Evolutionary conservation across 2,888 invertebrate species (phyloP).

Genomic region (Drosophila borealis): DNA sequence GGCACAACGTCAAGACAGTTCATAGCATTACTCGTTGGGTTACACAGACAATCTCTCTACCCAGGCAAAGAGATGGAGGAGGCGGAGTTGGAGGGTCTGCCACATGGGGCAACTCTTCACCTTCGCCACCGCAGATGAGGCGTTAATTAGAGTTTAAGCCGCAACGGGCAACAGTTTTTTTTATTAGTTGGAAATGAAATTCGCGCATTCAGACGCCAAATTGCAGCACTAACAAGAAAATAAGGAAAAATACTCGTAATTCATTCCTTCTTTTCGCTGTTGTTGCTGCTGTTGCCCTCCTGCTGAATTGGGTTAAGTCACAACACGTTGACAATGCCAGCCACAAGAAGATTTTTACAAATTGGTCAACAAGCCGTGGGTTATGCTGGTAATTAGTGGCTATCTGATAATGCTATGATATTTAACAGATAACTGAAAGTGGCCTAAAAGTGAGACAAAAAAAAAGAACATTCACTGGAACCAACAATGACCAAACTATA

Average conservation of each 20-base stretch:
- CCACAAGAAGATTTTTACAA: slow-evolving; percentile 13
- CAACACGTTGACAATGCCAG: slow-evolving; percentile 36
- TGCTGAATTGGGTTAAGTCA: slow-evolving; percentile 48
- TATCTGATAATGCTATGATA: neutral
- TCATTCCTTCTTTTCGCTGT: slow-evolving; percentile 25
- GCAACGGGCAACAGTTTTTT: slow-evolving; percentile 41
- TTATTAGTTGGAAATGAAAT: slow-evolving; percentile 65
- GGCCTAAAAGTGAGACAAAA: neutral
- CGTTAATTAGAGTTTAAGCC: slow-evolving; percentile 81
- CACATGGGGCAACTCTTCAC: slow-evolving; percentile 21
- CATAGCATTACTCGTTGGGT: slow-evolving; percentile 61
- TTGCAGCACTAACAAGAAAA: slow-evolving; percentile 55
- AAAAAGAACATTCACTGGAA: neutral
- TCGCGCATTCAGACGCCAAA: slow-evolving; percentile 51
- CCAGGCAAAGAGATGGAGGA: neutral
- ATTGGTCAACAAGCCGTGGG: slow-evolving; percentile 1
- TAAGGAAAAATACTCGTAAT: slow-evolving; percentile 25
- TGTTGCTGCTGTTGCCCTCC: slow-evolving; percentile 13
- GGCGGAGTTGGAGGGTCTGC: neutral
- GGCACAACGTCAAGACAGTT: slow-evolving; percentile 73
- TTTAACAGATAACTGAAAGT: slow-evolving; percentile 11
- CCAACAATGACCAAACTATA: no score
- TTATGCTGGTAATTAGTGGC: neutral
- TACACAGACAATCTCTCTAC: slow-evolving; percentile 27
- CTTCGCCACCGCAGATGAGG: slow-evolving; percentile 59